Percentiles rank a stretch among this genome's conserved stretches.
Evolutionary conservation across 2,888 invertebrate genomes (phyloP).

Genomic region (Dichetophora obliterata): DNA sequence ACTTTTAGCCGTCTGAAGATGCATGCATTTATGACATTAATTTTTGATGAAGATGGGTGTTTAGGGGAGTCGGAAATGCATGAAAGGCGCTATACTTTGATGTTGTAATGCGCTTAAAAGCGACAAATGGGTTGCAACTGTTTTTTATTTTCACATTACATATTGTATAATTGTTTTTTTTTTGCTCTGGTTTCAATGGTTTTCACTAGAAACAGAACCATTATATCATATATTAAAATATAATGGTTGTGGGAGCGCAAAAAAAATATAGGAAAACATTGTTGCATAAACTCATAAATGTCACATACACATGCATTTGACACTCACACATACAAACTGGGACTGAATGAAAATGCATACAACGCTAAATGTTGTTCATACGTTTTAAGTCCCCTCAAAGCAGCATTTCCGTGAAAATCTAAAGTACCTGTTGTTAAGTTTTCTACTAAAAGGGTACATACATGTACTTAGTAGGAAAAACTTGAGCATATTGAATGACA

Average conservation of each 20-base stretch:
- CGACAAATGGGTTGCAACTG: not conserved
- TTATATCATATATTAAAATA: not conserved
- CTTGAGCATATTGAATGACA: not conserved
- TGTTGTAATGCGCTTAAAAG: too few species aligned
- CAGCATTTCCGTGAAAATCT: not conserved
- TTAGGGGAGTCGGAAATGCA: too few species aligned
- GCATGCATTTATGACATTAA: slow-evolving; percentile 51
- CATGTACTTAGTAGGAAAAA: not conserved
- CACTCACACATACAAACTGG: not conserved
- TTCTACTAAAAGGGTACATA: slow-evolving; percentile 7
- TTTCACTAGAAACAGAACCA: not conserved
- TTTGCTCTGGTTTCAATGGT: slow-evolving; percentile 3
- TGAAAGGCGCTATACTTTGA: too few species aligned
- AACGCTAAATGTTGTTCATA: not conserved
- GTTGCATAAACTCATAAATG: slow-evolving; percentile 19
- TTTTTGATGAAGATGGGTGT: slow-evolving; percentile 2
- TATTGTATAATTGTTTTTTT: slow-evolving; percentile 6
- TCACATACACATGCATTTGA: not conserved
- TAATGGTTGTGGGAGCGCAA: not conserved
- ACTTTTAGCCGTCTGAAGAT: slow-evolving; percentile 37
- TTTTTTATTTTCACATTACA: not conserved
- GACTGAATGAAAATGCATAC: not conserved
- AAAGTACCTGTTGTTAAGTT: slow-evolving; percentile 6
- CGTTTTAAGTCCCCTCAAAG: slow-evolving; percentile 2
- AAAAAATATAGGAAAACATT: not conserved